Evolutionary conservation across 2,797 vertebrate genomes (phyloP).

Genomic region (Gallinago solitaria): DNA sequence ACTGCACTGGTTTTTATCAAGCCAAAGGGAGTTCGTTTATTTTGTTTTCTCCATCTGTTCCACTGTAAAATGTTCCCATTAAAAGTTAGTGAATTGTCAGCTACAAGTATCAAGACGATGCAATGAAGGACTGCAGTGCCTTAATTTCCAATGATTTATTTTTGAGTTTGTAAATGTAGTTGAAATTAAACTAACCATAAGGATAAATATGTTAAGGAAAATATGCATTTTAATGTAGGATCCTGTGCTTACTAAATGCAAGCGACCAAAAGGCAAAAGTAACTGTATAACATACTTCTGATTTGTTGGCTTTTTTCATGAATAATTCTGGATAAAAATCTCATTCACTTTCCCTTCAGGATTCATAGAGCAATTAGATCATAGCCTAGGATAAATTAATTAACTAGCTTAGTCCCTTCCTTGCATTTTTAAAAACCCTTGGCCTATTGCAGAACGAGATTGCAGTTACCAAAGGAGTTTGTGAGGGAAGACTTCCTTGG

Average conservation of each 20-base stretch:
- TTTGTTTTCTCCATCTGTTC: constrained; percentile 70
- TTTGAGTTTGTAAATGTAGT: constrained; percentile 39
- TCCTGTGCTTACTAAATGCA: background rate
- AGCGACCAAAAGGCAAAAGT: constrained; percentile 12
- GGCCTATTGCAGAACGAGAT: background rate
- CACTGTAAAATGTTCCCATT: constrained; percentile 60
- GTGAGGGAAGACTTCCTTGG: background rate
- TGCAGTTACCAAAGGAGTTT: background rate
- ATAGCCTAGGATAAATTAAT: constrained; percentile 1
- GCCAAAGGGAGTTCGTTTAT: constrained; percentile 66
- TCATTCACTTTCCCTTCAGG: background rate
- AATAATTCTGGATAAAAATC: background rate
- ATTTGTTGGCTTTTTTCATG: background rate
- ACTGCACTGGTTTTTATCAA: constrained; percentile 54
- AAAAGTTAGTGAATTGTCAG: constrained; percentile 66
- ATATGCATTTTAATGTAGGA: constrained; percentile 15
- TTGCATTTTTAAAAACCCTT: background rate
- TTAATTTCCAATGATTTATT: constrained; percentile 64
- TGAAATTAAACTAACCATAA: constrained; percentile 36
- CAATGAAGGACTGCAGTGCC: constrained; percentile 46
- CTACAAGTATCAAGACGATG: constrained; percentile 36
- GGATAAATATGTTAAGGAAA: constrained; percentile 29
- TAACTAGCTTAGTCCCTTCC: background rate
- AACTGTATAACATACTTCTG: background rate
- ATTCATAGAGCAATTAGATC: background rate